Evolutionary conservation across 2,113 vertebrate species (phyloP), one percentile per base, ranked within the genome.

Genomic region (Danionella cerebrum): DNA sequence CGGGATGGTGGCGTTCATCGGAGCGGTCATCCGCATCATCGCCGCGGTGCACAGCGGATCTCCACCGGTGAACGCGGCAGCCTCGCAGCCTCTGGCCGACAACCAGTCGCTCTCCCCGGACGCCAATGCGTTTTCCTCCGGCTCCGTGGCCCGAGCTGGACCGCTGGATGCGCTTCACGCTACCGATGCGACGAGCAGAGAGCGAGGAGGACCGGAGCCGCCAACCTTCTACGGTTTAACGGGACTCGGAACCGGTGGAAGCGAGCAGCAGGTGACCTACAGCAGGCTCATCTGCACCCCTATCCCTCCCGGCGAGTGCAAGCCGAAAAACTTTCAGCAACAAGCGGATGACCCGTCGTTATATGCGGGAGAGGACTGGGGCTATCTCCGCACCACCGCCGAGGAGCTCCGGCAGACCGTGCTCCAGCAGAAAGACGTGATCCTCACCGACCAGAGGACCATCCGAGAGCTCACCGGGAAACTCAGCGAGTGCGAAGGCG

Each of bases 1-100:
- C 89, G 95, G 95, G 80, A 96, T 97, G 95, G 93, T 97, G 91
- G 95, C 94, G 81, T 95, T 97, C 85, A 91, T 97, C 76, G 95
- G 94, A 80, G 95, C 95, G 70, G 92, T 97, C 66, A 94, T 96
- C 84, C 96, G 95, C 90, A 97, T 97, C 87, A 95, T 97, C 84
- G 93, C 92, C 78, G 94, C 92, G 74, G 92, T 96, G 71, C 93
- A 94, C 88, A 91, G 92, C 67, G 92, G 92, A 73, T 90, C 89
- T 76, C 85, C 90, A 76, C 70, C 70, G 70, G 77, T 75, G 13
- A 79, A 80, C 36, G 84, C 79, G 50, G 81, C 82, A 1, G 86
- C 89, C 53, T 85, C 86, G 73, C 83, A 86, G 78, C 83, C 82
- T 0, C 75, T 84, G 10, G 44, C 85, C 71, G 87, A 89, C 62